These are phyloP conservation scores for Istiophorus platypterus DNA, from an alignment of 2,113 vertebrate species.

Conservation along the genomic window DNA sequence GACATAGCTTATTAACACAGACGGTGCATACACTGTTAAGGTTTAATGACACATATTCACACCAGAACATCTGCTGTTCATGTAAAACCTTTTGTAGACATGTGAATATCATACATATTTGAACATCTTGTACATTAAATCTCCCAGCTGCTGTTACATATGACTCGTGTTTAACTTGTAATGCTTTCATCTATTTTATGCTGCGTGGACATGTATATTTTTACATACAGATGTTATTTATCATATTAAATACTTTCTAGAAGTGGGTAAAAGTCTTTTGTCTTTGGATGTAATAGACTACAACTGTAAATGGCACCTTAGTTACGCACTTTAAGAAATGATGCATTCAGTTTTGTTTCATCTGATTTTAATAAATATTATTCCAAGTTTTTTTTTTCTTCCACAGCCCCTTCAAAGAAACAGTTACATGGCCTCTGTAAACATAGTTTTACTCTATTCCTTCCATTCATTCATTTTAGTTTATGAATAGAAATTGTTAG, in stretches of 20 bases:
- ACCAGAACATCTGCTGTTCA: not conserved
- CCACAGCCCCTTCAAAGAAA: not conserved
- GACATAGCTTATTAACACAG: slow-evolving; percentile 11
- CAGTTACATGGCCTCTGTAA: not conserved
- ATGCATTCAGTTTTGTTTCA: not conserved
- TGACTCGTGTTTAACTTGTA: not conserved
- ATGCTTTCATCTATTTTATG: not conserved
- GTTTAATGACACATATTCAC: not conserved
- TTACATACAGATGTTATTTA: not conserved
- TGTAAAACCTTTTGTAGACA: not conserved
- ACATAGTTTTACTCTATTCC: not conserved
- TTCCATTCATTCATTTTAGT: not conserved
- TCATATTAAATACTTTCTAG: not conserved
- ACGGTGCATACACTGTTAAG: not conserved
- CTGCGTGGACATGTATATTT: not conserved
- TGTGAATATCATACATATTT: not conserved
- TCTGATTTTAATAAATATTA: not conserved
- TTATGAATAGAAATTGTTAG: not conserved
- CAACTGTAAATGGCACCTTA: not conserved
- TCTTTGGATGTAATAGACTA: not conserved
- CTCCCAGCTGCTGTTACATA: slow-evolving; percentile 3
- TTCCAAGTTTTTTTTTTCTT: not conserved
- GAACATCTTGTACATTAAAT: not conserved
- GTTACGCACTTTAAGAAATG: not conserved
- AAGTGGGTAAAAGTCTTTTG: not conserved